These are phyloP conservation scores for Scartelaos histophorus DNA, from an alignment of 2,113 vertebrate species.

Conservation along the genomic window DNA sequence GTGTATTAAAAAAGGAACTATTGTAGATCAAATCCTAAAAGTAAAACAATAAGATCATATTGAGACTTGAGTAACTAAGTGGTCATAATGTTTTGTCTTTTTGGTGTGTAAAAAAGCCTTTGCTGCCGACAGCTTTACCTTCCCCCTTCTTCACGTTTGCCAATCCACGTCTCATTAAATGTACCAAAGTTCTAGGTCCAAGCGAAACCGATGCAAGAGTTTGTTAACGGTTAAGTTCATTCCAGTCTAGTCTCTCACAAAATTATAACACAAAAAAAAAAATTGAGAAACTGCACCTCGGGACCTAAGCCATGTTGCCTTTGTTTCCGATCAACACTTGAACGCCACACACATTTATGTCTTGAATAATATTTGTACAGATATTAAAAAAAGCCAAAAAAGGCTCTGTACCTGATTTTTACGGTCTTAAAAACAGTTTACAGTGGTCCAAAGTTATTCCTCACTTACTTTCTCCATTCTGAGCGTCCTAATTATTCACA, in stretches of 20 bases:
- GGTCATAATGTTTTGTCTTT: not conserved
- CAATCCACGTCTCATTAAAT: constrained; percentile 34
- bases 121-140: constrained; percentile 12
- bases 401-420: not conserved
- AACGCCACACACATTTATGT: constrained; percentile 48
- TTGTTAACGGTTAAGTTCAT: constrained; percentile 19
- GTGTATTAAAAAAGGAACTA: too few species aligned
- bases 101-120: constrained; percentile 12
- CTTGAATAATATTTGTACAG: constrained; percentile 20
- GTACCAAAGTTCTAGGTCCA: constrained; percentile 71
- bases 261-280: not conserved
- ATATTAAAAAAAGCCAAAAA: not conserved
- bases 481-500: too few species aligned
- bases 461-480: too few species aligned
- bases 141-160: constrained; percentile 17
- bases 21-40: too few species aligned
- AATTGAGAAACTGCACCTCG: constrained; percentile 47
- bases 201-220: constrained; percentile 21
- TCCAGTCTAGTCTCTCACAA: constrained; percentile 33
- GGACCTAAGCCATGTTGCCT: constrained; percentile 77
- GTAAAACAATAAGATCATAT: too few species aligned
- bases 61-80: too few species aligned
- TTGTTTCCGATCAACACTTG: constrained; percentile 73
- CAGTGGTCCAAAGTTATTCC: too few species aligned
- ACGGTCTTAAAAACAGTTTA: too few species aligned